phyloP scores from a whole-genome alignment of 2,113 vertebrate species.

The Lepisosteus oculatus region DNA sequence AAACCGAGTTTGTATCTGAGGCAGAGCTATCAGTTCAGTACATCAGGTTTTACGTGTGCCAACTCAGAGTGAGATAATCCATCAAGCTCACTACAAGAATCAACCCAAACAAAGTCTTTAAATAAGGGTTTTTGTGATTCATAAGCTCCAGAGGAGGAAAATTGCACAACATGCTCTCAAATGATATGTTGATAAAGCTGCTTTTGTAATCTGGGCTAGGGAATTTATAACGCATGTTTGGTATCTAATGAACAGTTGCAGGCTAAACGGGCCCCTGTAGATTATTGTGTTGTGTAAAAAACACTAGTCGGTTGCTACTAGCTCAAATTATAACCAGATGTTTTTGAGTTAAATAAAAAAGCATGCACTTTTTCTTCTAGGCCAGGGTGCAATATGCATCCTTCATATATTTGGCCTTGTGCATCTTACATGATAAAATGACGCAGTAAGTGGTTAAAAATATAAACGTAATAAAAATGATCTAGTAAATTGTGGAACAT shows the following conservation, averaged over 20 bases:
- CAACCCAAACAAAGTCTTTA: neutral
- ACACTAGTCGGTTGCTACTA: constrained; percentile 46
- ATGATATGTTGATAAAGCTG: constrained; percentile 44
- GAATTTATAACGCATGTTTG: constrained; percentile 40
- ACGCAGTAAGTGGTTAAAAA: neutral
- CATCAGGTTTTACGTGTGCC: constrained; percentile 11
- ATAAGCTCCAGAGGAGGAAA: constrained; percentile 23
- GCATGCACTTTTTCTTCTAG: neutral
- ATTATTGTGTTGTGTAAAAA: constrained; percentile 36
- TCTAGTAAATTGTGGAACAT: neutral
- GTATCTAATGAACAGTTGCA: constrained; percentile 42
- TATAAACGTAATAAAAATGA: neutral
- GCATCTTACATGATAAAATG: neutral
- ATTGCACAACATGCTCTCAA: constrained; percentile 37
- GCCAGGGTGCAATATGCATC: constrained; percentile 8
- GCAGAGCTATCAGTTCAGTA: constrained; percentile 28
- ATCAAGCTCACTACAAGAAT: neutral
- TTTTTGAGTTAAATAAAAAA: constrained; percentile 12
- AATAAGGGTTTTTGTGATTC: constrained; percentile 29
- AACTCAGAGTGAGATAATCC: neutral
- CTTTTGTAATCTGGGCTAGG: constrained; percentile 54
- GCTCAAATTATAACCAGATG: constrained; percentile 65
- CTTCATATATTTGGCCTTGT: constrained; percentile 14
- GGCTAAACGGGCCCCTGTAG: constrained; percentile 52
- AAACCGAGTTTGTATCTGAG: too few relatives aligned